A percentile compares a stretch with the other conserved stretches of the same genome.
Evolutionary conservation across 2,113 vertebrate genomes (phyloP).

Genomic region (Cariama cristata): DNA sequence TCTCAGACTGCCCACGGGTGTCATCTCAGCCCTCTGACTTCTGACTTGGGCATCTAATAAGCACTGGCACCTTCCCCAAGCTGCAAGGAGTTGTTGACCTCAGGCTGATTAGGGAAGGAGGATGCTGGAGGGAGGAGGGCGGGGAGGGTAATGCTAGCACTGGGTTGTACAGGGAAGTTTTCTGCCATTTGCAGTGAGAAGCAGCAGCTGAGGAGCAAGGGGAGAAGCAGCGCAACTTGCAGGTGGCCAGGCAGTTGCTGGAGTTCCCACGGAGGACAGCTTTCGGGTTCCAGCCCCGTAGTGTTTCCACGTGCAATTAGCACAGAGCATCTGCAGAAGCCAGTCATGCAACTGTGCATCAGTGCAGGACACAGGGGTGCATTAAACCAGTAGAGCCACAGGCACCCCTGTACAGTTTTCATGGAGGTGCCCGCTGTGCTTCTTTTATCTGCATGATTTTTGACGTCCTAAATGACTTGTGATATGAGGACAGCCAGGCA

Average conservation of each 20-base stretch:
- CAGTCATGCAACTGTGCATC: rapidly evolving
- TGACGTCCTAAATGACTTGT: not conserved
- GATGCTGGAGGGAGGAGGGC: not conserved
- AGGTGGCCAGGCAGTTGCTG: not conserved
- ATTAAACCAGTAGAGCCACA: not conserved
- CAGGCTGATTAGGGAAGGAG: not conserved
- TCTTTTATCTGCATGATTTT: not conserved
- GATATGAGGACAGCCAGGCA: not conserved
- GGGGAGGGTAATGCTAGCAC: not conserved
- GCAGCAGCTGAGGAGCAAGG: not conserved
- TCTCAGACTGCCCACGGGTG: not conserved
- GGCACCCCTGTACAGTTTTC: not conserved
- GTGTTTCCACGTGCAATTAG: not conserved
- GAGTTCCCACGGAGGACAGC: not conserved
- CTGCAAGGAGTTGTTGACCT: rapidly evolving
- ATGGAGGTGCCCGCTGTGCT: rapidly evolving
- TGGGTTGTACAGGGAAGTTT: not conserved
- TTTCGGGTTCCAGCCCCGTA: not conserved
- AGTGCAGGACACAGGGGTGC: rapidly evolving
- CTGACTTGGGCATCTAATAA: not conserved
- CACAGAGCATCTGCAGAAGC: not conserved
- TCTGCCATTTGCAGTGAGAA: not conserved
- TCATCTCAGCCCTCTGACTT: not conserved
- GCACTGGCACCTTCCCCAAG: not conserved
- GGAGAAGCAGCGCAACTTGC: not conserved